Conservation (phyloP, 2,888 invertebrate species). For the Molorchus minor region DNA sequence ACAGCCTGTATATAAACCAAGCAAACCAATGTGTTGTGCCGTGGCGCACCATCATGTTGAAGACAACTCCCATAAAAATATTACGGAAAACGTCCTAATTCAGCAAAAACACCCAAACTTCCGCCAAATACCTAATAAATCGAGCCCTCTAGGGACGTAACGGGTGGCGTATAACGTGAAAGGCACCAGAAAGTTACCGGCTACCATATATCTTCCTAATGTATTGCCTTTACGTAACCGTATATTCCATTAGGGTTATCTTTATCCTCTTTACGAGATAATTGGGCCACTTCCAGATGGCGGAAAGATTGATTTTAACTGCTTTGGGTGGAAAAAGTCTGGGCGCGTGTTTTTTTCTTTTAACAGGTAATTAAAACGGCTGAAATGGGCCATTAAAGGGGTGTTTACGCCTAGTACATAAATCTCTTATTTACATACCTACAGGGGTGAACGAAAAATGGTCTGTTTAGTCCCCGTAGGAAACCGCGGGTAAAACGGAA, state of each 20-base stretch:
- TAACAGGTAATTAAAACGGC: conserved; percentile 16
- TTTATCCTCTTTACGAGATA: conserved; percentile 24
- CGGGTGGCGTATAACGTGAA: neutral
- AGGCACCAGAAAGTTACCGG: conserved; percentile 4
- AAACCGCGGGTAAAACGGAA: too few species aligned
- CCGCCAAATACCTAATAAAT: conserved; percentile 5
- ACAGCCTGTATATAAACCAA: too few species aligned
- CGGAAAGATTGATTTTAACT: conserved; percentile 7
- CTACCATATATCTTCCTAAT: conserved; percentile 24
- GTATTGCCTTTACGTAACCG: conserved; percentile 22
- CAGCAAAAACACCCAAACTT: neutral
- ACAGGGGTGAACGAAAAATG: too few species aligned
- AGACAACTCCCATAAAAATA: too few species aligned
- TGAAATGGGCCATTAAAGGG: too few species aligned
- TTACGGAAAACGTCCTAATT: too few species aligned
- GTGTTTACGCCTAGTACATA: too few species aligned
- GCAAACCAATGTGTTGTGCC: too few species aligned
- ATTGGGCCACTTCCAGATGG: conserved; percentile 19
- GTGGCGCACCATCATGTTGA: too few species aligned
- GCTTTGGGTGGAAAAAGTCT: conserved; percentile 5
- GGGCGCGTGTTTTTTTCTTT: neutral
- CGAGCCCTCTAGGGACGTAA: conserved; percentile 2
- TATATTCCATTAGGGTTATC: conserved; percentile 27
- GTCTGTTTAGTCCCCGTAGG: too few species aligned
- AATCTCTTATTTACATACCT: too few species aligned